Evolutionary conservation across 2,888 invertebrate species (phyloP).

Genomic region (Lithophane ornitopus): DNA sequence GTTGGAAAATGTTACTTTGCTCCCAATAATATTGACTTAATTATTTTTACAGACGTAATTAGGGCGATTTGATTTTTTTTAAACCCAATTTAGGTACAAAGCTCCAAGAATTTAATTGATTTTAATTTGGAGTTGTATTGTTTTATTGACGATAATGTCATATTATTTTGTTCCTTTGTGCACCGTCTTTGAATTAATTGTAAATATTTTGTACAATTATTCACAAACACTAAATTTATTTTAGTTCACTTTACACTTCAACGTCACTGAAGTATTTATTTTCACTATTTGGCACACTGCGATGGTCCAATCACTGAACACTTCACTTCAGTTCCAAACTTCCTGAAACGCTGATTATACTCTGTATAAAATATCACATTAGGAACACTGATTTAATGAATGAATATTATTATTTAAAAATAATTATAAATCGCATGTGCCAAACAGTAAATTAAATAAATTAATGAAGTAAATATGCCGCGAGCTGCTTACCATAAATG

Average conservation of each 20-base stretch:
- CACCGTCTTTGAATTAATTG: not conserved
- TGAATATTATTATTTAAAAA: slow-evolving; percentile 39
- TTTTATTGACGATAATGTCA: not conserved
- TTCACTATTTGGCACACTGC: slow-evolving; percentile 78
- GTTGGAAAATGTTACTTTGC: not conserved
- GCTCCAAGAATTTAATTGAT: not conserved
- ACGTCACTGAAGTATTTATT: slow-evolving; percentile 59
- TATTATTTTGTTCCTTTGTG: not conserved
- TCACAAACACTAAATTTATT: slow-evolving; percentile 50
- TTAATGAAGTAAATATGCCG: slow-evolving; percentile 66
- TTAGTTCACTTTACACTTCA: slow-evolving; percentile 58
- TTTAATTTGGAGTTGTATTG: slow-evolving; percentile 8
- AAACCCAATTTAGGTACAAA: slow-evolving; percentile 1
- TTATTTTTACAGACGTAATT: not conserved
- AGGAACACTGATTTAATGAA: slow-evolving; percentile 58
- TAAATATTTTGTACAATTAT: slow-evolving; percentile 18
- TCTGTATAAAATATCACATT: slow-evolving; percentile 60
- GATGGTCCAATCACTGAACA: slow-evolving; percentile 77
- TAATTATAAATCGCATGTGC: slow-evolving; percentile 78
- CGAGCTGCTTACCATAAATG: slow-evolving; percentile 88
- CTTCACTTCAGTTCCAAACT: slow-evolving; percentile 77
- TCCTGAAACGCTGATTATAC: slow-evolving; percentile 69
- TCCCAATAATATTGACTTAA: not conserved
- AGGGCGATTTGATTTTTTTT: not conserved
- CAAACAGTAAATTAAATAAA: slow-evolving; percentile 72